Evolutionary conservation across 1,140 invertebrate genomes (phyloP), one percentile per base, ranked within the genome.

Genomic region (Pteromalus puparum): DNA sequence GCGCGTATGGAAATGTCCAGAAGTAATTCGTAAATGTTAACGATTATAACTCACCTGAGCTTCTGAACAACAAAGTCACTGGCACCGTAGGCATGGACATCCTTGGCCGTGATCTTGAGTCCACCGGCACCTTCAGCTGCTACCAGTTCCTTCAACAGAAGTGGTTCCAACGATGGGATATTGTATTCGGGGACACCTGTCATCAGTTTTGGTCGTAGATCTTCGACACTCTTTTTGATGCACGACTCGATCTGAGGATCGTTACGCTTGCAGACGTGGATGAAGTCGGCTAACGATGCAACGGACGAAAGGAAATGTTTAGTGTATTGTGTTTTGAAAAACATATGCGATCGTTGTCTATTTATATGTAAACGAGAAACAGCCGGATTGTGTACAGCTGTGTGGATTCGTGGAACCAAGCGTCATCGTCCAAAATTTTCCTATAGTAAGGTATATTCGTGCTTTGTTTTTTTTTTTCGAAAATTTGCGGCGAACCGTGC

Each of bases 111-210:
- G 61, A 96, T 91, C 86, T 90, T 94, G 21, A 96, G 89, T 0
- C 93, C 94, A 0, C 93, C 94, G 4, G 75, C 89, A n/a, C 92
- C 91, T 65, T 95, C 93, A 0, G 93, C 87, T 13, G 94, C 93
- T 18, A 93, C 93, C 3, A 95, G 86, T 87, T 95, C 94, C n/a
- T 94, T 93, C 30, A 96, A 92, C 38, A 94, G 86, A 24, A 96
- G 90, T 10, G 95, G 95, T 86, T 96, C 95, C 73, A 95, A 87
- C 0, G 94, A 91, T 0, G 95, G 95, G 18, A 95, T 93, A 83
- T 94, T 94, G 65, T 95, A 93, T 61, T 95, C 94, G 3, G 94
- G 93, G 30, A 95, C 87, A 13, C 94, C 94, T 82, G 70, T 73
- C 53, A 86, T 87, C 0, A 93, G 84, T 70, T 90, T 89, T 0